Percentiles rank a stretch among this genome's conserved stretches.
These are phyloP conservation scores for Acanthis flammea DNA, from an alignment of 2,797 vertebrate species.

Conservation along the genomic window DNA sequence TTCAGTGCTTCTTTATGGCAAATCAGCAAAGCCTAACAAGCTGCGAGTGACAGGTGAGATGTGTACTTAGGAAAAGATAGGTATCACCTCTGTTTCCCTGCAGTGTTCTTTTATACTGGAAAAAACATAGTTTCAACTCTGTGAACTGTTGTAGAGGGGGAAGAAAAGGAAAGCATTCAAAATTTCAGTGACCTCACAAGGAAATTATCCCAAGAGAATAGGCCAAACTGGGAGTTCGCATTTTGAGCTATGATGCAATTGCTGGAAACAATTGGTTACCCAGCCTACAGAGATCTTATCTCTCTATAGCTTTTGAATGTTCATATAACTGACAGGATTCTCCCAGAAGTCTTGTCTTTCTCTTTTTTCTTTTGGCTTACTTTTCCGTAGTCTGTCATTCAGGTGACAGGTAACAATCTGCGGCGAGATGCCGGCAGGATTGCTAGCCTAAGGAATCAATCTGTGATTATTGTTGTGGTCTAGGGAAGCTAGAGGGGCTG, in stretches of 20 bases:
- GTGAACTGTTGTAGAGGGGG: not conserved
- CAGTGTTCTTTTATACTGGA: not conserved
- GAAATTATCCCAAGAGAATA: not conserved
- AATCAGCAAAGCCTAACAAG: not conserved
- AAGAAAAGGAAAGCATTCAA: not conserved
- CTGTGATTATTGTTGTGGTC: not conserved
- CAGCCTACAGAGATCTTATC: not conserved
- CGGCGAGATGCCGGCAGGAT: not conserved
- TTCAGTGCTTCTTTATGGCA: not conserved
- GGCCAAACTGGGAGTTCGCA: not conserved
- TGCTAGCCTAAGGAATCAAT: not conserved
- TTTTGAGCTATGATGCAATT: not conserved
- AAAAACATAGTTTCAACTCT: not conserved
- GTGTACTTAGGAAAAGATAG: not conserved
- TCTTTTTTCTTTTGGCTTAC: not conserved
- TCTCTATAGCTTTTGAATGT: not conserved
- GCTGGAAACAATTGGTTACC: not conserved
- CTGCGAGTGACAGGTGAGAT: not conserved
- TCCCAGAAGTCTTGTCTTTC: not conserved
- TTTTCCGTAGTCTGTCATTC: not conserved
- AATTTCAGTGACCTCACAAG: not conserved
- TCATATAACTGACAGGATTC: not conserved
- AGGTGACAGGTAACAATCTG: slow-evolving; percentile 3
- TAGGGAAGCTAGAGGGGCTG: not conserved
- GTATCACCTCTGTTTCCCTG: not conserved